A percentile compares a stretch with the other conserved stretches of the same genome.
Evolutionary conservation across 2,888 invertebrate species (phyloP).

Genomic region (Macaria liturata): DNA sequence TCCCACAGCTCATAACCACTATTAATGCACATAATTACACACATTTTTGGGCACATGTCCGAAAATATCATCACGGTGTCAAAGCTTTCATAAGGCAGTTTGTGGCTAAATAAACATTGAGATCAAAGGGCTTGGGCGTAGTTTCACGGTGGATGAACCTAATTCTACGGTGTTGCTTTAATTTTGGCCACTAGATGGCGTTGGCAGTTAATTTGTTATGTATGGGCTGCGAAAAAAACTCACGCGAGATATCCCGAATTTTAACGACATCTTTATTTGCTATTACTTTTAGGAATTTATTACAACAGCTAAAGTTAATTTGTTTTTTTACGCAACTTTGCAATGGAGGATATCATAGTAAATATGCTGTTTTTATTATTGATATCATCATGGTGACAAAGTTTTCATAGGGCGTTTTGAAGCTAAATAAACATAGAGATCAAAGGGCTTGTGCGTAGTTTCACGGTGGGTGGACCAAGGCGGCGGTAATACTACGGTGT

Average conservation of each 20-base stretch:
- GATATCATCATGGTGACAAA: constrained; percentile 25
- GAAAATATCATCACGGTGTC: constrained; percentile 30
- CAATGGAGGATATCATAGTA: no score
- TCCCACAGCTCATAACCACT: constrained; percentile 29
- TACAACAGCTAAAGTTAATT: no score
- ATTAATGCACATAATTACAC: constrained; percentile 36
- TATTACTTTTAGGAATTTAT: no score
- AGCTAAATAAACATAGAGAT: constrained; percentile 28
- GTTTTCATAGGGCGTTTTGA: constrained; percentile 22
- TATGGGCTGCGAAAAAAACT: no score
- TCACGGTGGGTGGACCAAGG: constrained; percentile 21
- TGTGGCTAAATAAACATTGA: constrained; percentile 26
- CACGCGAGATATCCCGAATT: no score
- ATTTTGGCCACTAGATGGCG: constrained; percentile 1
- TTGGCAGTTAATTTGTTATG: no score
- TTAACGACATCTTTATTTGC: no score
- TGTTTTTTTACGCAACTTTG: no score
- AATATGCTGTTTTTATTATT: no score
- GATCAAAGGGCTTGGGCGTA: constrained; percentile 29
- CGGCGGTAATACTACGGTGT: not conserved
- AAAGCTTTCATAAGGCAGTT: constrained; percentile 20
- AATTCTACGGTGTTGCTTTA: not conserved
- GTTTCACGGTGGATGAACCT: constrained; percentile 24
- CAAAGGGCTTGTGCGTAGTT: constrained; percentile 28
- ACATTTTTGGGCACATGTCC: constrained; percentile 32